Base-by-base conservation (phyloP, 2,888 invertebrate genomes). In the Melipona beecheii region DNA sequence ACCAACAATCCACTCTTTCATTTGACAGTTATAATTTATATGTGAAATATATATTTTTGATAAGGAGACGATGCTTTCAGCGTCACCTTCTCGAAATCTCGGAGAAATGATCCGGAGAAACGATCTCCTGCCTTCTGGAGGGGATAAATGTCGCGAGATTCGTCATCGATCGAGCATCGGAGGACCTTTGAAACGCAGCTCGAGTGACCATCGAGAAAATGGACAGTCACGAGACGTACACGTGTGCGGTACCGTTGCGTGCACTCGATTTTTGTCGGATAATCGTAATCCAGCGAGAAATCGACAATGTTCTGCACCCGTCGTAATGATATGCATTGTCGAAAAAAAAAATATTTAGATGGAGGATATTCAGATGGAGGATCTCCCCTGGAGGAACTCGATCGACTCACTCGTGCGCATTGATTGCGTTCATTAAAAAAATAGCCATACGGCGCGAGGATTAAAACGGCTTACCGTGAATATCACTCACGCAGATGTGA, bases 401-500 rank as follows among this genome's bases (percentile, higher is more conserved):
- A 56, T n/a, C 56, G 56, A n/a, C n/a, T n/a, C n/a, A 60, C 68
- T 60, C 36, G 21, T 24, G 24, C 13, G n/a, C 0, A 19, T 72
- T 24, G 60, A 66, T 71, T 75, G 24, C 54, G 21, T 24, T 9
- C 43, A 2, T 36, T 15, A 27, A 17, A 21, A 80, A 81, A 36
- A 70, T 49, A 49, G n/a, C 19, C 19, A 58, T 31, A 50, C 52
- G 36, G 19, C 3, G 4, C 4, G n/a, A 52, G 65, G 24, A 81
- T 66, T 72, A 58, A 66, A 68, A 13, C 21, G 69, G 49, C 96
- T 95, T 94, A 98, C 98, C 98, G 94, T 97, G 97, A 89, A 98
- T 96, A 93, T 98, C 97, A 93, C 97, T 97, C 87, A 98, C 97
- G 94, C 98, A 98, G 88, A 98, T 96, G 90, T 97, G 96, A 87